These are phyloP conservation scores for Nycticebus coucang DNA, from an alignment of 2,113 vertebrate species.

Conservation along the genomic window DNA sequence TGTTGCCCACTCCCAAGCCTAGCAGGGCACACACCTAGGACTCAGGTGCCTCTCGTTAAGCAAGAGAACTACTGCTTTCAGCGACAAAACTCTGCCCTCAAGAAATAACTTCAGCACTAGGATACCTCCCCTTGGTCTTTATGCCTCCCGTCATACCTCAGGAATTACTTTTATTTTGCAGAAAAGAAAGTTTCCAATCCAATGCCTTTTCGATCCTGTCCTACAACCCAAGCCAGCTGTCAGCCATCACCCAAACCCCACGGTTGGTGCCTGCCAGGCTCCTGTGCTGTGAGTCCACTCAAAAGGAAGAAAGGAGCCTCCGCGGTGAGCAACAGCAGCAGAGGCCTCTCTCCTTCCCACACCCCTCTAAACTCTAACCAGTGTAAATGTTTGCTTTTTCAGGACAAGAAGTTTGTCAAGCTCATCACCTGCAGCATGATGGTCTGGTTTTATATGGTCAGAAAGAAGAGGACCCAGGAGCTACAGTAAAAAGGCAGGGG, in stretches of 20 bases:
- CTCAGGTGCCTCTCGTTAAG: background rate
- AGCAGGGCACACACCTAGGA: background rate
- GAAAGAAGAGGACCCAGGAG: background rate
- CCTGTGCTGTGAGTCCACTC: too few relatives aligned
- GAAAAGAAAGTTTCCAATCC: background rate
- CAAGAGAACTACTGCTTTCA: background rate
- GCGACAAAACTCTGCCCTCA: background rate
- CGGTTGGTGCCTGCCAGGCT: too few relatives aligned
- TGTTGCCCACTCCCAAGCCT: too few relatives aligned
- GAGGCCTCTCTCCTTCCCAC: background rate
- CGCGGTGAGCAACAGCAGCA: too few relatives aligned
- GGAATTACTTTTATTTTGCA: background rate
- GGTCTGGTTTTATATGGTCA: fast-evolving
- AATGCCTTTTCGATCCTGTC: background rate
- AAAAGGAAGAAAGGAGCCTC: background rate
- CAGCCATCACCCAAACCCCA: too few relatives aligned
- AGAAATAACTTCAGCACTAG: background rate
- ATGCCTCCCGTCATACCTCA: too few relatives aligned
- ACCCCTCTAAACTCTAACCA: fast-evolving
- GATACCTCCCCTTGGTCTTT: background rate
- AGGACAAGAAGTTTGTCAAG: background rate
- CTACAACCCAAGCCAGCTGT: fast-evolving
- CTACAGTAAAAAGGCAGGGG: fast-evolving
- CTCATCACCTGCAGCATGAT: fast-evolving
- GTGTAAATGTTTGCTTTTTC: fast-evolving